Base-by-base conservation (phyloP, 2,888 invertebrate species). In the Thyatira batis region DNA sequence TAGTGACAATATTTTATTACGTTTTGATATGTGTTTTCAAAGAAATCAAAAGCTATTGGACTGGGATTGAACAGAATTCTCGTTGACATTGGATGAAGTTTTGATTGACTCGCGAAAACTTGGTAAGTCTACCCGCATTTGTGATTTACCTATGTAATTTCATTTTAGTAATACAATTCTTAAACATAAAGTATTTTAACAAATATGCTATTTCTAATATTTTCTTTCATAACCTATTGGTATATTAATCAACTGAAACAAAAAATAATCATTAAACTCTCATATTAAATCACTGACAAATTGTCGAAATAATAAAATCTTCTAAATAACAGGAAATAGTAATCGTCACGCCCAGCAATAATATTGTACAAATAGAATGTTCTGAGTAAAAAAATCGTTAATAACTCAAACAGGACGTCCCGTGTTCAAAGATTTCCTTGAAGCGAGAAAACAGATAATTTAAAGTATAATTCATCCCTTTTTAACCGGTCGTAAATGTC, bases 1-100 rank as follows among this genome's bases (percentile, higher is more conserved):
- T 85, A 58, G 76, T 86, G 69, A 89, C 90, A 11, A 58, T 83
- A 54, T 77, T 90, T 50, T 90, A 89, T 76, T 90, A 90, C 63
- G 69, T 73, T 50, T 61, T 87, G 68, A 71, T 88, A 63, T 77
- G 84, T 76, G 84, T 86, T 61, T 76, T 81, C 62, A 89, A 85
- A 77, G 84, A 84, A 80, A 73, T 85, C 49, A 86, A 84, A 65
- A 75, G 76, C 20, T 89, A 82, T 73, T 85, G 78, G 75, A 76
- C 74, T 58, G 83, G 73, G 65, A 69, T 75, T 67, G 76, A 78
- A 60, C 63, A 66, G 55, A 67, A 60, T 53, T 51, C 64, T 30
- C 53, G 55, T 54, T 68, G 65, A 67, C 59, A 68, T 71, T 69
- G 74, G 75, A 76, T 73, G 69, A 53, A 54, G 49, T 49, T 61